phyloP scores from a whole-genome alignment of 2,888 invertebrate genomes.

The Melanargia galathea region DNA sequence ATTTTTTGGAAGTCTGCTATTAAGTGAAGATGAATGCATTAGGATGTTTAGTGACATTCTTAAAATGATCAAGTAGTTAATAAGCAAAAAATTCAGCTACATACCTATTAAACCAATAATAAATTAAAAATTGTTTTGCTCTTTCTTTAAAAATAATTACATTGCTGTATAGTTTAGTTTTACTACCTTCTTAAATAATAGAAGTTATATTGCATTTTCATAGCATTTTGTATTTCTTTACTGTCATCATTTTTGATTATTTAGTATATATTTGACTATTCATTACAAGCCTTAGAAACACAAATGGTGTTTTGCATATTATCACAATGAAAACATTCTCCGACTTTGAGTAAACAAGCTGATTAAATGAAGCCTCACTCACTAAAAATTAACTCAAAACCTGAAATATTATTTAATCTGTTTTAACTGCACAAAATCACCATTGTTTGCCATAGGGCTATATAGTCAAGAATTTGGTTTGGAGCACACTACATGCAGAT shows the following conservation, averaged over 20 bases:
- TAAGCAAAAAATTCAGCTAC: no score
- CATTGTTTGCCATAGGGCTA: not conserved
- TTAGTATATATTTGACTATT: not conserved
- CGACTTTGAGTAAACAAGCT: not conserved
- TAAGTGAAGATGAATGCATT: no score
- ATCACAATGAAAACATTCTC: conserved; percentile 17
- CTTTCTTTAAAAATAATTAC: no score
- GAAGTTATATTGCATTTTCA: not conserved
- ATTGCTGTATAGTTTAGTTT: no score
- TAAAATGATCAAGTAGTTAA: no score
- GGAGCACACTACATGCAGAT: conserved; percentile 45
- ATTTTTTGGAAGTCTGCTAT: no score
- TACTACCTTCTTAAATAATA: not conserved
- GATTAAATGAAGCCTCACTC: conserved; percentile 21
- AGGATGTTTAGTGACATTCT: no score
- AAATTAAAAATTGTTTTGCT: no score
- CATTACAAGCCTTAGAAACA: not conserved
- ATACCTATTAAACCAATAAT: no score
- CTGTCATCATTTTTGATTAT: not conserved
- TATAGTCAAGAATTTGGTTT: conserved; percentile 27
- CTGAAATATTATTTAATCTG: not conserved
- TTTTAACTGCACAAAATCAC: conserved; percentile 15
- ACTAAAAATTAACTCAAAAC: conserved; percentile 21
- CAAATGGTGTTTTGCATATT: conserved; percentile 2
- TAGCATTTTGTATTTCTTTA: not conserved